Base-by-base conservation (phyloP, 1,140 invertebrate genomes). In the Drosophila arawakana region DNA sequence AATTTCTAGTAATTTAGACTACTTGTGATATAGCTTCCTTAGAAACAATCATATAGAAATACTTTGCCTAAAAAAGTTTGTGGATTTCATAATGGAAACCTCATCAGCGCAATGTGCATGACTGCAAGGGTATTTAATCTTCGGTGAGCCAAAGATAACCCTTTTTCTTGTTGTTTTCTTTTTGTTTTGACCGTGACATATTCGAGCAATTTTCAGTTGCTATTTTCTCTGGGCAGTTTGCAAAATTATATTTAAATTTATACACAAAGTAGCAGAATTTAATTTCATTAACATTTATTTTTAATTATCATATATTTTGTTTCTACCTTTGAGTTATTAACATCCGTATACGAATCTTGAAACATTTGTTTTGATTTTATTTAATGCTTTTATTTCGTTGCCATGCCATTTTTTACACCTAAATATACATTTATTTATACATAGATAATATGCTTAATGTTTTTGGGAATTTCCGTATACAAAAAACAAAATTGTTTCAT, bases 391-490 rank as follows among this genome's bases (percentile, higher is more conserved):
- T 41, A 34, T 46, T 41, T 55, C 15, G 72, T 74, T 70, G 58
- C 71, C 25, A 73, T 54, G 71, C 57, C 44, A 9, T 15, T 35
- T 39, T 63, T 52, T 49, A 35, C 62, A 52, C 37, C 30, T 57
- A 50, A 59, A 44, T 43, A 60, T 37, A 54, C 6, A 30, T 30
- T 2, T 0, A 30, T 30, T 2, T 6, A 5, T 30, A 5, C 3
- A 30, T 30, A 30, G 6, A 2, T 30, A 30, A 30, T 30, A 30
- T 30, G 25, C 25, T 30, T 5, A 60, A 41, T 70, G 6, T 63
- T 55, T 55, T 62, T 69, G 66, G 72, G 70, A 73, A 76, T 62
- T 76, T 76, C 74, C 71, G 74, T 55, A 55, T 44, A 62, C 46
- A 55, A 60, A 58, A 58, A 59, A 21, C 15, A 15, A 21, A 21